Conservation (phyloP, 37 sponge, comb jelly and placozoan species). For the Ianthella basta region DNA sequence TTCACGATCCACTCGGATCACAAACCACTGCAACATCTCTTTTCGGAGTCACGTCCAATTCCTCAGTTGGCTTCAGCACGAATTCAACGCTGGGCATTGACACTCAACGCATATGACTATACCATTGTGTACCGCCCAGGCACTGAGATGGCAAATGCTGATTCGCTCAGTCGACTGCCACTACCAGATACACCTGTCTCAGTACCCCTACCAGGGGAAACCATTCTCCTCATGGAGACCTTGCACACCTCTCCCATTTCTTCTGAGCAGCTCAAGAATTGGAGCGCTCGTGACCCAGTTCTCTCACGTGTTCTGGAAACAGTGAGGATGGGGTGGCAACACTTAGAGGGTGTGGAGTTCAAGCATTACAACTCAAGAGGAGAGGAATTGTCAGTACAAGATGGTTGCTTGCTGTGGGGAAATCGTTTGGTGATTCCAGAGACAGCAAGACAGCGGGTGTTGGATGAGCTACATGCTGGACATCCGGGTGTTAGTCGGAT, state of each 20-base stretch:
- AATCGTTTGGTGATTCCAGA: conserved; percentile 1
- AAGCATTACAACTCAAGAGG: neutral
- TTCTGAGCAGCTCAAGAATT: neutral
- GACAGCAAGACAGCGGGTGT: neutral
- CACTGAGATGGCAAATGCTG: too few relatives aligned
- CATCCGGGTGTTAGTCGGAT: conserved; percentile 1
- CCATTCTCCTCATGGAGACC: neutral
- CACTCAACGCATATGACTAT: too few relatives aligned
- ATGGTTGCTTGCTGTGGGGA: conserved; percentile 6
- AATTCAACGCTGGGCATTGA: neutral
- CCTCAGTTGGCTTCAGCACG: neutral
- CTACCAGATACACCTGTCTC: too few relatives aligned
- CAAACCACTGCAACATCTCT: neutral
- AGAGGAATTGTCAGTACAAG: neutral
- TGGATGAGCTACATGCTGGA: neutral
- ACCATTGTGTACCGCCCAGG: too few relatives aligned
- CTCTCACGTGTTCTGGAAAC: too few relatives aligned
- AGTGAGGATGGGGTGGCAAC: too few relatives aligned
- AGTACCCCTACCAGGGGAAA: too few relatives aligned
- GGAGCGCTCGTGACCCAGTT: neutral
- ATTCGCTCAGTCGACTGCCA: neutral
- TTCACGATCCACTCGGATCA: neutral
- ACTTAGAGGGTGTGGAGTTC: neutral
- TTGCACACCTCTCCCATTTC: neutral
- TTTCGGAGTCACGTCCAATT: neutral